Percentiles rank a stretch among this genome's conserved stretches.
Conservation (phyloP, 2,888 invertebrate species). For the Orgyia antiqua region DNA sequence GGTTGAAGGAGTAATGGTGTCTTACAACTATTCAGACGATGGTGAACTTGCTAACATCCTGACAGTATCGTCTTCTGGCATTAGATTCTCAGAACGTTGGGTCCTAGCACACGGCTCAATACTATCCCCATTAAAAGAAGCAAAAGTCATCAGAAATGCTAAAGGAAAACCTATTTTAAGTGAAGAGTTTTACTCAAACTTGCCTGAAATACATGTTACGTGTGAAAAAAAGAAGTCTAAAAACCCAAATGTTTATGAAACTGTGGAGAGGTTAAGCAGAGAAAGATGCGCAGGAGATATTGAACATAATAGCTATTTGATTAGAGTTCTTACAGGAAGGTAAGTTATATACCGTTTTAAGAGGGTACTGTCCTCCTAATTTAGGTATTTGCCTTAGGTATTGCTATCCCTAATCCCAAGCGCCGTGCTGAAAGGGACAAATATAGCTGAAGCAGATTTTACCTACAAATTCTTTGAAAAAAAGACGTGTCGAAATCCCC, state of each 20-base stretch:
- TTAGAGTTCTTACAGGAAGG: constrained; percentile 62
- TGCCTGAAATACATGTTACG: constrained; percentile 67
- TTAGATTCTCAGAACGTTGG: constrained; percentile 72
- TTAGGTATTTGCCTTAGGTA: too few relatives aligned
- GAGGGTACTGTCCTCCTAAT: too few relatives aligned
- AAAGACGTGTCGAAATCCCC: too few relatives aligned
- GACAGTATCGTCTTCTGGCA: constrained; percentile 71
- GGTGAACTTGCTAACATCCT: constrained; percentile 65
- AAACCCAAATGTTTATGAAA: constrained; percentile 41
- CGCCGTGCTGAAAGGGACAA: too few relatives aligned
- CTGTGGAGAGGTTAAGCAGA: constrained; percentile 51
- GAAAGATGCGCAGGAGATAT: constrained; percentile 49
- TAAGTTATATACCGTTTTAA: too few relatives aligned
- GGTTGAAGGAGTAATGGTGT: constrained; percentile 70
- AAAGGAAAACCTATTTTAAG: constrained; percentile 59
- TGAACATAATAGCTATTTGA: constrained; percentile 63
- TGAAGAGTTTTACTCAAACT: constrained; percentile 60
- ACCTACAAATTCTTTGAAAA: too few relatives aligned
- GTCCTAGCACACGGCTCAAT: constrained; percentile 75
- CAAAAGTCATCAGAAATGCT: constrained; percentile 49
- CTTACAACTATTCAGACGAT: constrained; percentile 62
- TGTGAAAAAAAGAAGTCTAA: constrained; percentile 50
- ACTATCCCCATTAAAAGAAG: constrained; percentile 63
- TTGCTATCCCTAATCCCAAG: too few relatives aligned
- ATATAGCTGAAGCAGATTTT: too few relatives aligned